Evolutionary conservation across 2,113 vertebrate genomes (phyloP).

Genomic region (Sitta europaea): DNA sequence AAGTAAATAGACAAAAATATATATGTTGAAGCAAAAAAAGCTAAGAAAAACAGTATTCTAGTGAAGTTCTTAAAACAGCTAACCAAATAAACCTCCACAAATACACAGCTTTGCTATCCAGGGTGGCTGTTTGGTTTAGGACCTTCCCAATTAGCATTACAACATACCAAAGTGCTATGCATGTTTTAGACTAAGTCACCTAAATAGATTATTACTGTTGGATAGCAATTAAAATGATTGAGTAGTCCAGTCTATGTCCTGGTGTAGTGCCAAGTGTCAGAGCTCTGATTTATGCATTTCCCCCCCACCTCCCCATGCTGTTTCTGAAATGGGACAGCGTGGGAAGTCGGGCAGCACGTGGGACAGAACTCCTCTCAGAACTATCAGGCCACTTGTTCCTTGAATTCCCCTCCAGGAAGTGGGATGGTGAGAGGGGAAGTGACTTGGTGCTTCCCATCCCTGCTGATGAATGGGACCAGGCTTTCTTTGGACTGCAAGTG

Average conservation of each 20-base stretch:
- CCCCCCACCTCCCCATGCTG: neutral
- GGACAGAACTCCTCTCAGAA: neutral
- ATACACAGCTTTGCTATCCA: neutral
- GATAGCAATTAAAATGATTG: neutral
- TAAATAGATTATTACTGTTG: neutral
- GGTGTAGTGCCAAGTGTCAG: neutral
- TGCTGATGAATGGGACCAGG: neutral
- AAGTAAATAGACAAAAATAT: constrained; percentile 11
- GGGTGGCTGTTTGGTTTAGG: neutral
- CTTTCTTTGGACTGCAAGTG: neutral
- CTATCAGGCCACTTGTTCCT: neutral
- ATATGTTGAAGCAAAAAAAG: neutral
- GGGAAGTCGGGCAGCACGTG: neutral
- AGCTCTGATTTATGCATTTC: neutral
- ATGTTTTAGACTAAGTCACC: neutral
- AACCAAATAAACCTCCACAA: neutral
- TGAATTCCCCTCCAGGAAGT: neutral
- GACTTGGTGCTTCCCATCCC: neutral
- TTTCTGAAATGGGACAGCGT: neutral
- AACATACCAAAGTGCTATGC: neutral
- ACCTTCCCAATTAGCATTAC: neutral
- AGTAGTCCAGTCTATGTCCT: neutral
- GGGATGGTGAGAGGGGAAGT: neutral
- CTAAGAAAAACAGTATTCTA: neutral
- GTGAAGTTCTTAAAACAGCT: neutral